Conservation (phyloP, 2,797 vertebrate genomes). For the Cheirogaleus major region DNA sequence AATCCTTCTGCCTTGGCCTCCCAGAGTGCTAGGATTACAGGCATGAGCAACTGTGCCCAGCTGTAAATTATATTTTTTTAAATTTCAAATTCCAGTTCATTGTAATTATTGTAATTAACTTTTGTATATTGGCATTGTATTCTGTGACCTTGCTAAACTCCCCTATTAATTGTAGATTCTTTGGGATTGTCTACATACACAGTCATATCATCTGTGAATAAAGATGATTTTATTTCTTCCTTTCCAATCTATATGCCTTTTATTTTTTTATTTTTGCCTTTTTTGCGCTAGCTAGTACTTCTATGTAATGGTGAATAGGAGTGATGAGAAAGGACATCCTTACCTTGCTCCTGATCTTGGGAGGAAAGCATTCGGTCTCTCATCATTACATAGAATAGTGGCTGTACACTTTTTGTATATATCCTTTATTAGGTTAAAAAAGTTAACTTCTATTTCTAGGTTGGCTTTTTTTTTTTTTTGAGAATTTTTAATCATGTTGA, state of each 20-base stretch:
- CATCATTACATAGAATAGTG: background rate
- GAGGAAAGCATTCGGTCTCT: background rate
- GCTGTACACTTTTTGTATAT: background rate
- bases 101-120: background rate
- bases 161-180: background rate
- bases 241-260: background rate
- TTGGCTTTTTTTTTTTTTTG: background rate
- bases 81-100: background rate
- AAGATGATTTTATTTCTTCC: background rate
- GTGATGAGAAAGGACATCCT: background rate
- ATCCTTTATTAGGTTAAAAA: background rate
- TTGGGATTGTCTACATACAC: background rate
- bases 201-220: background rate
- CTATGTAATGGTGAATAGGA: background rate
- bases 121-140: background rate
- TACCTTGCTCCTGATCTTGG: background rate
- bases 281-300: background rate
- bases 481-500: background rate
- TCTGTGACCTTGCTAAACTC: background rate
- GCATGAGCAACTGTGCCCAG: too few species aligned
- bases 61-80: background rate
- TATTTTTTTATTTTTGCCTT: conserved; percentile 10
- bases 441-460: background rate
- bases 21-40: too few species aligned
- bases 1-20: too few species aligned